Base-by-base conservation (phyloP, 2,797 vertebrate genomes). In the Cyprinella venusta region DNA sequence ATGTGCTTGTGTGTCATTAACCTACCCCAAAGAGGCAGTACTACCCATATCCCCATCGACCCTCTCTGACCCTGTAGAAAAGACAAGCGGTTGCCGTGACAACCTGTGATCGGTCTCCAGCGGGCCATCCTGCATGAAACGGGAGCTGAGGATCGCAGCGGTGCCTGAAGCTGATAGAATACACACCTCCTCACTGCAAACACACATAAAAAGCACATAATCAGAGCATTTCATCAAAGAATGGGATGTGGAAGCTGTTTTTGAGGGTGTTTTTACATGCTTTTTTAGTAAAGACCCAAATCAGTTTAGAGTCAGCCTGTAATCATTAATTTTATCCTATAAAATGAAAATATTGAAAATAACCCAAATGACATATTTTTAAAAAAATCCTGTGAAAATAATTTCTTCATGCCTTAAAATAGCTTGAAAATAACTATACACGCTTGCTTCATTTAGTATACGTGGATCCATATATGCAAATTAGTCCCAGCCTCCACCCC, bases 81-180 rank as follows among this genome's bases (percentile, higher is more conserved):
- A 94, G 90, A 93, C 95, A 91, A 92, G 91, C 88, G 92, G 91
- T 89, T 93, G 94, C 91, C 90, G 90, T 88, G 93, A 96, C 94
- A 94, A 99, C 98, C 98, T 99, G 91, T 97, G 96, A 86, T 99
- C 98, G 75, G 94, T 91, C 93, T 99, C 98, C 88, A 97, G 84
- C 84, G 95, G 95, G 90, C 97, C 96, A 85, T 99, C 98, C 79
- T 99, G 98, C 89, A 99, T 96, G 91, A 97, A 97, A 72, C 96
- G 96, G 90, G 97, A 97, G 93, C 98, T 99, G 90, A 99, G 94
- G 88, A 98, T 96, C 84, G 97, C 96, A 8, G 98, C 98, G 4
- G 98, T 99, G 90, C 98, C 98, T 1, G 97, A 97, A 0, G 98
- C 98, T 0, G 98, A 99, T 88, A 99, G 94, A 93, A 99, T 99